Evolutionary conservation across 2,888 invertebrate species (phyloP).

Genomic region (Oligia latruncula): DNA sequence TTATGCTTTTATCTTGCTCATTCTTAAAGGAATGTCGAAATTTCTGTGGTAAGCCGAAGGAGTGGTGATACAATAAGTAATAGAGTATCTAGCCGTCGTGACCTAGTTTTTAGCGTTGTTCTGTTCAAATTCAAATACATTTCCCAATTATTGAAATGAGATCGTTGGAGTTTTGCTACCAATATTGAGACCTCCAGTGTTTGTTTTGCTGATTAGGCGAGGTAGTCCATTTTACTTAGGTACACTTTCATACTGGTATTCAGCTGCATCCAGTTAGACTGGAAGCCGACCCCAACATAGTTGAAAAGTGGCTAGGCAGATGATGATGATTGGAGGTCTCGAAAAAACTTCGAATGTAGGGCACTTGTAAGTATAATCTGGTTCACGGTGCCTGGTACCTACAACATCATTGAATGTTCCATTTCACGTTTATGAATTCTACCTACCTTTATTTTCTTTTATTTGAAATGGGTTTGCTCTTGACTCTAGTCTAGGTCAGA

Average conservation of each 20-base stretch:
- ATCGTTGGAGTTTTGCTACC: background rate
- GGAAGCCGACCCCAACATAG: no score
- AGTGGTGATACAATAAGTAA: slow-evolving; percentile 62
- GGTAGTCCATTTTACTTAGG: background rate
- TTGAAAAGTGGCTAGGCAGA: no score
- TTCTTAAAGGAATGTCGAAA: slow-evolving; percentile 78
- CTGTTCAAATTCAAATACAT: slow-evolving; percentile 6
- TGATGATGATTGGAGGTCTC: no score
- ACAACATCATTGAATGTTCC: background rate
- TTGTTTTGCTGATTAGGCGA: slow-evolving; percentile 1
- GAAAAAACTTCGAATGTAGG: background rate
- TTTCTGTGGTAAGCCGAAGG: slow-evolving; percentile 69
- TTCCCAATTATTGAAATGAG: background rate
- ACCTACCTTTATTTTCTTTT: background rate
- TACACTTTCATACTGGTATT: background rate
- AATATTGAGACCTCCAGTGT: background rate
- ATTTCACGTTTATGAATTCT: background rate
- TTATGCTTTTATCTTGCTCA: slow-evolving; percentile 75
- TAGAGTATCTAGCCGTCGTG: slow-evolving; percentile 39
- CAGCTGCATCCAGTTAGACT: no score
- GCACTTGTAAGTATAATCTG: background rate
- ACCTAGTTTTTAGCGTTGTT: slow-evolving; percentile 52
- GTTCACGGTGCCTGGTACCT: background rate
- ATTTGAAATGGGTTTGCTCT: no score
- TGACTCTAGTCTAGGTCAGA: no score